These are phyloP conservation scores for Cryptops parisi DNA, from an alignment of 2,888 invertebrate species.

Conservation along the genomic window DNA sequence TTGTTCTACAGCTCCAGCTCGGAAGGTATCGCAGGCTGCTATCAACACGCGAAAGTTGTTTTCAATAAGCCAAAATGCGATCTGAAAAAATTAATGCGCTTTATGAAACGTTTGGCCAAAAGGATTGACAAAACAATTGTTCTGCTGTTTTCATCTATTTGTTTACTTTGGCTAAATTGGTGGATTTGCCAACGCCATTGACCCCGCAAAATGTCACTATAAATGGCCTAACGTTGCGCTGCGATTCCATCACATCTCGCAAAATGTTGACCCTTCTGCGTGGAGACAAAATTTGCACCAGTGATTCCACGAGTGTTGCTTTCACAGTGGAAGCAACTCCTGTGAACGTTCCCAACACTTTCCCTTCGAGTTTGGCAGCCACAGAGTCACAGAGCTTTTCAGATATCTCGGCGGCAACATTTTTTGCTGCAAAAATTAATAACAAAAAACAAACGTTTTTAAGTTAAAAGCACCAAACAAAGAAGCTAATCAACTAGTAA, in stretches of 20 bases:
- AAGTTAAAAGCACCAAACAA: too few relatives aligned
- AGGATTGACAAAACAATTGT: neutral
- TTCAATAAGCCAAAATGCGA: conserved; percentile 98
- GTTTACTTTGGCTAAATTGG: conserved; percentile 83
- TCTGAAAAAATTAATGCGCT: conserved; percentile 36
- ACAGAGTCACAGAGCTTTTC: conserved; percentile 87
- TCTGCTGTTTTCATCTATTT: neutral
- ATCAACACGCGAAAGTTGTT: conserved; percentile 91
- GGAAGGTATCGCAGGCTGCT: conserved; percentile 98
- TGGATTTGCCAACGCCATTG: conserved; percentile 98
- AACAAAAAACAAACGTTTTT: too few relatives aligned
- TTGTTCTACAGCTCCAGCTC: conserved; percentile 98
- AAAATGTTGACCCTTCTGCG: conserved; percentile 89
- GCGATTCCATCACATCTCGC: conserved; percentile 85
- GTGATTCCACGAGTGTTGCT: conserved; percentile 70
- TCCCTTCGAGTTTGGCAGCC: conserved; percentile 75
- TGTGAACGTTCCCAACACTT: conserved; percentile 81
- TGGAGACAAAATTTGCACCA: conserved; percentile 88
- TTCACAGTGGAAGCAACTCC: conserved; percentile 79
- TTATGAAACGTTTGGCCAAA: neutral
- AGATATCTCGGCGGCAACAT: conserved; percentile 94
- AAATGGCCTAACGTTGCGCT: conserved; percentile 65
- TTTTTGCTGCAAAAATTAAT: conserved; percentile 58
- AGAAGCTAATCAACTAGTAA: too few relatives aligned
- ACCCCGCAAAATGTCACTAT: conserved; percentile 96